Base-by-base conservation (phyloP, 2,888 invertebrate genomes). In the Homarus gammarus region DNA sequence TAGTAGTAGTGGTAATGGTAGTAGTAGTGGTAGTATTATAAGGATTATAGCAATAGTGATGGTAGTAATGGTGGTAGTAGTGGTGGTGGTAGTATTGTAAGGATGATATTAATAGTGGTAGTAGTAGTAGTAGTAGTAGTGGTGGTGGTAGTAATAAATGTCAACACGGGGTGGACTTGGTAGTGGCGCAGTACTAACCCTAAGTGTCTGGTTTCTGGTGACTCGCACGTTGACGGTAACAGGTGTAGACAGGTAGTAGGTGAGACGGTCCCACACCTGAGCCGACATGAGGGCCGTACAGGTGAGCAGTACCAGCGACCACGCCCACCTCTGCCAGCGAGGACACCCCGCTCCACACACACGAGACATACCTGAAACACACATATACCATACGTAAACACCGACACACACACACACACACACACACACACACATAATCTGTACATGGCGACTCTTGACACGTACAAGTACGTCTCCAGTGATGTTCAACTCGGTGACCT, bases 141-240 rank as follows among this genome's bases (percentile, higher is more conserved):
- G n/a, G n/a, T n/a, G n/a, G n/a, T n/a, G n/a, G n/a, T n/a, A n/a
- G n/a, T n/a, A n/a, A n/a, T n/a, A n/a, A n/a, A n/a, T n/a, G n/a
- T n/a, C n/a, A n/a, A n/a, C n/a, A n/a, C n/a, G n/a, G n/a, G n/a
- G n/a, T n/a, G n/a, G n/a, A n/a, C n/a, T n/a, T n/a, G n/a, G n/a
- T n/a, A n/a, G n/a, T n/a, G n/a, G n/a, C n/a, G n/a, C n/a, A n/a
- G n/a, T 5, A 0, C 88, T 68, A 1, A 89, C 89, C 89, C 70
- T 88, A 31, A 92, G 87, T 38, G 91, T 88, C n/a, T 90, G 88
- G 88, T 92, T 92, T 56, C 92, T 86, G n/a, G 91, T 91, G 36
- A 92, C 92, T n/a, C 91, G 87, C 31, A 92, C 92, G 87, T 92
- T 92, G 49, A 92, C 92, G 31, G 90, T 85, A n/a, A 92, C 92